A percentile compares a stretch with the other conserved stretches of the same genome.
These are phyloP conservation scores for Semicossyphus pulcher DNA, from an alignment of 2,113 vertebrate species.

Conservation along the genomic window DNA sequence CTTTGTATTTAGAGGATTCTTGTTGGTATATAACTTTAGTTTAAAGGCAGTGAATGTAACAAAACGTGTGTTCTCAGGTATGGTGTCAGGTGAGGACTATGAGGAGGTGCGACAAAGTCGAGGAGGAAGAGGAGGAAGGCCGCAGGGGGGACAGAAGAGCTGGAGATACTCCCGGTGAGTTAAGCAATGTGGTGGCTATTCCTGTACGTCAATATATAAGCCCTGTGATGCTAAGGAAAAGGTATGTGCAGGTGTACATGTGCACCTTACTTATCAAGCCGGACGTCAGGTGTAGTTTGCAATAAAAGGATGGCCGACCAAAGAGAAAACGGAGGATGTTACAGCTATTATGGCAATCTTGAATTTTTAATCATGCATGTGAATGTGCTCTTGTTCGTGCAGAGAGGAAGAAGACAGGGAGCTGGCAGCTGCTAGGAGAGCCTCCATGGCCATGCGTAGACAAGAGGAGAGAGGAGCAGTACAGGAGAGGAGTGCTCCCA, in stretches of 20 bases:
- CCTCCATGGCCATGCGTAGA: constrained; percentile 85
- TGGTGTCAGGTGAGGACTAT: constrained; percentile 90
- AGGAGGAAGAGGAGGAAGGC: constrained; percentile 77
- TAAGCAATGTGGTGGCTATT: too few relatives aligned
- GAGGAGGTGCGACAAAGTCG: constrained; percentile 89
- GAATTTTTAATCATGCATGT: too few relatives aligned
- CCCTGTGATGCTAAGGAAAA: too few relatives aligned
- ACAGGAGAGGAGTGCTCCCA: constrained; percentile 62
- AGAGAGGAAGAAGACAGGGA: constrained; percentile 97
- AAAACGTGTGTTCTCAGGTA: constrained; percentile 75
- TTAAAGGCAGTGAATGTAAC: neutral
- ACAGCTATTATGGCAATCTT: too few relatives aligned
- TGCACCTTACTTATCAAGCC: too few relatives aligned
- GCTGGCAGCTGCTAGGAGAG: constrained; percentile 90
- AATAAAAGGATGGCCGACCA: too few relatives aligned
- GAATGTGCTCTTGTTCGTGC: constrained; percentile 19
- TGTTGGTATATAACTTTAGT: neutral
- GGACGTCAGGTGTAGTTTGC: too few relatives aligned
- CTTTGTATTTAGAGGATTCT: neutral
- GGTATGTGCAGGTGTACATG: too few relatives aligned
- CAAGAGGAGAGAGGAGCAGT: constrained; percentile 85
- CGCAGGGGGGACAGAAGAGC: constrained; percentile 90
- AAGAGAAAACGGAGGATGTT: too few relatives aligned
- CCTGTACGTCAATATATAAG: too few relatives aligned
- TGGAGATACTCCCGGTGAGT: constrained; percentile 96